Conservation (phyloP, 30 jellyfish, hydroid and myxozoan genomes). For the Morbakka virulenta region DNA sequence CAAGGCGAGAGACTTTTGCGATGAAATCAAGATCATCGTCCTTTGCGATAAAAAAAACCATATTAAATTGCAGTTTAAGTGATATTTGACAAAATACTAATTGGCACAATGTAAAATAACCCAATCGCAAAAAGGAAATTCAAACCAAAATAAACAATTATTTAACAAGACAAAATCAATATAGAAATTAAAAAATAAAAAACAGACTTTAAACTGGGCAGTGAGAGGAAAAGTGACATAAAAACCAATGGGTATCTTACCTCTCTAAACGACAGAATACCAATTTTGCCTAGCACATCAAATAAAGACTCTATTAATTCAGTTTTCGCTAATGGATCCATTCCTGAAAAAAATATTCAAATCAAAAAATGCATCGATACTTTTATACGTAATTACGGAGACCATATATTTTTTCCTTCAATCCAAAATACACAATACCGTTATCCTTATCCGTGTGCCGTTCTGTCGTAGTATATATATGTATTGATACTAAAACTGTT, state of each 20-base stretch:
- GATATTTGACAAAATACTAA: no score
- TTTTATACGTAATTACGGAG: no score
- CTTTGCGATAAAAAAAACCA: neutral
- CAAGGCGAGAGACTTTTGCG: slow-evolving; percentile 71
- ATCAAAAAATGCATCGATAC: no score
- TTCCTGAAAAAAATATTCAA: slow-evolving; percentile 44
- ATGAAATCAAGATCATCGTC: slow-evolving; percentile 64
- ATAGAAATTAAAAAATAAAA: no score
- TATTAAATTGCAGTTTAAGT: neutral
- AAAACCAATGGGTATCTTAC: neutral
- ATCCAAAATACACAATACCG: no score
- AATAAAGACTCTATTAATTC: slow-evolving; percentile 70
- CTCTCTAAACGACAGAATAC: slow-evolving; percentile 58
- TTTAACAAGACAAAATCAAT: neutral
- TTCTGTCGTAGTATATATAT: no score
- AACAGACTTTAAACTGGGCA: no score
- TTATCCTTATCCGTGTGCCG: no score
- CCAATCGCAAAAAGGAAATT: neutral
- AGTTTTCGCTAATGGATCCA: slow-evolving; percentile 89
- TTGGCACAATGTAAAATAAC: neutral
- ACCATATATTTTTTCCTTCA: no score
- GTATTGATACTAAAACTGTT: no score
- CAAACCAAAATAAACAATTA: neutral
- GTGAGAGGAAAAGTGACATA: no score
- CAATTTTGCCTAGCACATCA: slow-evolving; percentile 69